Percentiles rank a stretch among this genome's conserved stretches.
Evolutionary conservation across 2,113 vertebrate species (phyloP).

Genomic region (Aix galericulata): DNA sequence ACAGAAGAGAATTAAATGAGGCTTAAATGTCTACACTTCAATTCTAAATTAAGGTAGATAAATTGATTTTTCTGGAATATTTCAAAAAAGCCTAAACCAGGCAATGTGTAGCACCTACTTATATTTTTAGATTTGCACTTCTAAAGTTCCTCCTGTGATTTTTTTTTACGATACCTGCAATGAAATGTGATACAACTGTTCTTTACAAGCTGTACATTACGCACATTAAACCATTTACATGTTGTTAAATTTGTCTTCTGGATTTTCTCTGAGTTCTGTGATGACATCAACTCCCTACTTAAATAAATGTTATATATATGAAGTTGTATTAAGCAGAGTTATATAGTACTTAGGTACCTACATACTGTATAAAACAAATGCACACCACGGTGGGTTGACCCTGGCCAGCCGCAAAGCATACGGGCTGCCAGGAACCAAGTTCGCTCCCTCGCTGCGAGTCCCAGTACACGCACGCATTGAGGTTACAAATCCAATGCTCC

Average conservation of each 20-base stretch:
- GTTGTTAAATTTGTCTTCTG: background rate
- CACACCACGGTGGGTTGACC: background rate
- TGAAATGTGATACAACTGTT: background rate
- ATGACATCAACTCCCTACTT: background rate
- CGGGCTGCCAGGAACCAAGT: background rate
- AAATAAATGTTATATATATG: background rate
- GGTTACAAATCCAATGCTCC: background rate
- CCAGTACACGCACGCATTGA: background rate
- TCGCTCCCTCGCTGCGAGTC: background rate
- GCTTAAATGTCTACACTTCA: background rate
- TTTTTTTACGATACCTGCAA: background rate
- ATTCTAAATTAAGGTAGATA: background rate
- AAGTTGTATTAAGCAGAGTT: background rate
- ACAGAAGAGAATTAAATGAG: background rate
- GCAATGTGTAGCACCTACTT: accelerated
- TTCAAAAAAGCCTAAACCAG: background rate
- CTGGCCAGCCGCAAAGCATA: background rate
- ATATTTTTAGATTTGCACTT: background rate
- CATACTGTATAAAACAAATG: background rate
- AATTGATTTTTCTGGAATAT: background rate
- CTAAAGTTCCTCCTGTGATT: background rate
- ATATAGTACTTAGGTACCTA: background rate
- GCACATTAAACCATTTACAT: background rate
- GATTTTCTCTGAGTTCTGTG: background rate
- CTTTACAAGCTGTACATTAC: background rate